Conservation (phyloP, 2,113 vertebrate genomes). For the Sorex araneus region DNA sequence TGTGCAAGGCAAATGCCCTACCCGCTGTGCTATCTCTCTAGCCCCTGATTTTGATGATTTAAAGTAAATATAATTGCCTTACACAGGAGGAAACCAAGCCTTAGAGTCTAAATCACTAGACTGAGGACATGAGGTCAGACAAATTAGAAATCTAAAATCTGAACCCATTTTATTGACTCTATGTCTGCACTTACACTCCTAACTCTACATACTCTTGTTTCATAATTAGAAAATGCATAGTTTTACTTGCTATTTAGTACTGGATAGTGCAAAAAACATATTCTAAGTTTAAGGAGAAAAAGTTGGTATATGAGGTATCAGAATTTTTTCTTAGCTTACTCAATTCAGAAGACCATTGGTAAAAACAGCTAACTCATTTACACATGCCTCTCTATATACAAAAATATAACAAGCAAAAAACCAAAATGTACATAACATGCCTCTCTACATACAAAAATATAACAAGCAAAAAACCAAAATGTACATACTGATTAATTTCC, state of each 20-base stretch:
- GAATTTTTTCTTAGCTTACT: conserved; percentile 43
- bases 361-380: conserved; percentile 21
- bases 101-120: conserved; percentile 9
- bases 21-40: too few species aligned
- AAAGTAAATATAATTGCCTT: too few species aligned
- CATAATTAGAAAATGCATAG: background rate
- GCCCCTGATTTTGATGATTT: too few species aligned
- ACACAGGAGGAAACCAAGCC: background rate
- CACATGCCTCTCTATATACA: background rate
- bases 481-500: conserved; percentile 98
- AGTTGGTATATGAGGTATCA: background rate
- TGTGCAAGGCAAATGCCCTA: too few species aligned
- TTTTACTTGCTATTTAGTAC: conserved; percentile 14
- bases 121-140: background rate
- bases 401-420: conserved; percentile 55
- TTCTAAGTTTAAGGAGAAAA: conserved; percentile 48
- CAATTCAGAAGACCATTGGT: conserved; percentile 2
- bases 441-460: conserved; percentile 18
- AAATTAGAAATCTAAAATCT: background rate
- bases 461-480: conserved; percentile 53
- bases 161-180: background rate
- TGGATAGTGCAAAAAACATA: conserved; percentile 35
- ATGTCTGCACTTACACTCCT: background rate
- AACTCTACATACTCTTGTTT: background rate
- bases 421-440: conserved; percentile 86